Evolutionary conservation across 2,113 vertebrate species (phyloP), one percentile per base, ranked within the genome.

Genomic region (Anolis carolinensis): DNA sequence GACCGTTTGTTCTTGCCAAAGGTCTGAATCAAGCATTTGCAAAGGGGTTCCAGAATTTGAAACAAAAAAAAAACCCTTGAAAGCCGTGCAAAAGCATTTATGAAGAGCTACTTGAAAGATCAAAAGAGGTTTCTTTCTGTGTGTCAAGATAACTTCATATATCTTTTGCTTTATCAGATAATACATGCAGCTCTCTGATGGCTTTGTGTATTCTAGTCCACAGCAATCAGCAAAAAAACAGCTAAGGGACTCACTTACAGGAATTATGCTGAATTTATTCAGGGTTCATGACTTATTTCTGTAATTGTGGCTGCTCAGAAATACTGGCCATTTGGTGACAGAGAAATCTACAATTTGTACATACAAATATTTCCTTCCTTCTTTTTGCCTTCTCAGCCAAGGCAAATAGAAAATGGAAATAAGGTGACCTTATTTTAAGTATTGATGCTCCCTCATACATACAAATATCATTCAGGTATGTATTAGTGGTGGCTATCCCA

Each of bases 261-360:
- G 63, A 30, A 30, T 39, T 50, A 48, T 52, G 7, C 30, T 20
- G 52, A 55, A 70, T 18, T 71, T 39, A 13, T 21, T 10, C 80
- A 68, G 63, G 32, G 30, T 4, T 44, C 27, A 44, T 30, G 39
- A n/a, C 44, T 81, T 50, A 81, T 8, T 76, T 30, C 9, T 74
- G 4, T 34, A 4, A 50, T n/a, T 67, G 81, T 88, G 36, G 79
- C 63, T 88, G 74, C 88, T 84, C 85, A 87, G 77, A 90, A 86
- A 86, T 59, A 77, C 81, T 72, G 86, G 18, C 87, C 91, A 83
- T 36, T 84, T 55, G 85, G 18, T n/a, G 74, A 81, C 55, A 80
- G 67, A 48, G 67, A 90, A 87, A 65, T 7, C 73, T 71, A 85
- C 87, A 87, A 71, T 74, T 59, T 84, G 32, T 23, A 62, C 10